Base-by-base conservation (phyloP, 2,797 vertebrate species). In the Scleropages formosus region DNA sequence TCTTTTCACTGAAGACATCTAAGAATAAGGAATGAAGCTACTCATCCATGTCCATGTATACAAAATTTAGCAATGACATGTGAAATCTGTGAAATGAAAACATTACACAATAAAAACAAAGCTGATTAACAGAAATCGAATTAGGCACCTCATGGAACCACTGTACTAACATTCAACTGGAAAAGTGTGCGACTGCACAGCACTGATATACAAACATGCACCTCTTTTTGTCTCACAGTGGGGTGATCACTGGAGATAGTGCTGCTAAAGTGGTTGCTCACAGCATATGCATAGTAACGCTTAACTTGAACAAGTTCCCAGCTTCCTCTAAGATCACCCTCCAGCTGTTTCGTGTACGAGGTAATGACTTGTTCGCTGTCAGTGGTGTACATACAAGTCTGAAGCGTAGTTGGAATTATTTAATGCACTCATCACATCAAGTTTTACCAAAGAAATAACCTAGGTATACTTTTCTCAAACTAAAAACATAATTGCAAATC, bases 321-420 rank as follows among this genome's bases (percentile, higher is more conserved):
- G 20, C 39, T 71, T 51, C 68, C 68, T 71, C 22, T 13, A 27
- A 47, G 68, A 26, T 18, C 56, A 27, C 56, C 49, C 47, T 58
- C 68, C 68, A 58, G 31, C 27, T 51, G 51, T 71, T 71, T 39
- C 56, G 47, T 49, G 51, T 22, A 8, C 51, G 9, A 27, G 8
- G 68, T 58, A 71, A 26, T 27, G 31, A 58, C 47, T 71, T 24
- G 49, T 71, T 27, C 13, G n/a, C 49, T 58, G 68, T 71, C 68
- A 51, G 31, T 71, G 31, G 31, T 39, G 6, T 26, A 71, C 3
- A 47, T 56, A 12, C 47, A 26, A 31, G 15, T 53, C 31, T 18
- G 47, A n/a, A 24, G 51, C 56, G 16, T n/a, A 71, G 68, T 47
- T 58, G 49, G 26, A 18, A 31, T 53, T 27, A n/a, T 26, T 10